These are phyloP conservation scores for Betta splendens DNA, from an alignment of 2,797 vertebrate genomes.

Conservation along the genomic window DNA sequence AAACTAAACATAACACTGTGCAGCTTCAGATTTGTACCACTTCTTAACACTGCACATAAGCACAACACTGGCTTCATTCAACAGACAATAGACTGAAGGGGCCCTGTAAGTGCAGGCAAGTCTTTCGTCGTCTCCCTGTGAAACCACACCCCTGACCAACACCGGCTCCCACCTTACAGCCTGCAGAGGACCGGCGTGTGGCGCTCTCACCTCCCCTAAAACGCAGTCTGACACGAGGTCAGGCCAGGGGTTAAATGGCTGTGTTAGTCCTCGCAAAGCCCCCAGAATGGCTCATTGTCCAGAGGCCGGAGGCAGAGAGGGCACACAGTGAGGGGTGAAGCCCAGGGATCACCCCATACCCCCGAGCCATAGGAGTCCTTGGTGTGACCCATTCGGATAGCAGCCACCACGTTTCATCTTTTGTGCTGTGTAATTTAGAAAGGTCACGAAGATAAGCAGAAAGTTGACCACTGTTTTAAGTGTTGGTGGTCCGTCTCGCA, in stretches of 20 bases:
- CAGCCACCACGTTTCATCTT: slow-evolving; percentile 71
- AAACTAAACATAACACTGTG: neutral
- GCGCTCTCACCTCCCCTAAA: slow-evolving; percentile 68
- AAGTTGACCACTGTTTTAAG: slow-evolving; percentile 64
- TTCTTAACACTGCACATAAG: neutral
- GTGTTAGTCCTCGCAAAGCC: slow-evolving; percentile 63
- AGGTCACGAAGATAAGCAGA: slow-evolving; percentile 73
- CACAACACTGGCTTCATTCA: neutral
- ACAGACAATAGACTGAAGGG: neutral
- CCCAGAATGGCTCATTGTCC: slow-evolving; percentile 81
- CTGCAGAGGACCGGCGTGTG: slow-evolving; percentile 53
- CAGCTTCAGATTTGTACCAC: neutral
- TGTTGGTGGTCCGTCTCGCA: slow-evolving; percentile 66
- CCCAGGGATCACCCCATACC: slow-evolving; percentile 40
- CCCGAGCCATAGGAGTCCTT: slow-evolving; percentile 75
- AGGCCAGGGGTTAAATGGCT: slow-evolving; percentile 80
- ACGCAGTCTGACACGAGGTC: slow-evolving; percentile 77
- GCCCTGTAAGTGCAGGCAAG: no score
- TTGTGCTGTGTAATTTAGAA: slow-evolving; percentile 68
- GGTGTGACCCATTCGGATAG: slow-evolving; percentile 63
- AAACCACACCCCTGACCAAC: no score
- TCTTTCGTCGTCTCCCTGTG: no score
- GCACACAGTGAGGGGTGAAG: slow-evolving; percentile 67
- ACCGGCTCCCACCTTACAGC: slow-evolving; percentile 43
- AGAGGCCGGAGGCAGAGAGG: slow-evolving; percentile 56